Percentiles rank a stretch among this genome's conserved stretches.
Conservation (phyloP, 2,113 vertebrate genomes). For the Eublepharis macularius region DNA sequence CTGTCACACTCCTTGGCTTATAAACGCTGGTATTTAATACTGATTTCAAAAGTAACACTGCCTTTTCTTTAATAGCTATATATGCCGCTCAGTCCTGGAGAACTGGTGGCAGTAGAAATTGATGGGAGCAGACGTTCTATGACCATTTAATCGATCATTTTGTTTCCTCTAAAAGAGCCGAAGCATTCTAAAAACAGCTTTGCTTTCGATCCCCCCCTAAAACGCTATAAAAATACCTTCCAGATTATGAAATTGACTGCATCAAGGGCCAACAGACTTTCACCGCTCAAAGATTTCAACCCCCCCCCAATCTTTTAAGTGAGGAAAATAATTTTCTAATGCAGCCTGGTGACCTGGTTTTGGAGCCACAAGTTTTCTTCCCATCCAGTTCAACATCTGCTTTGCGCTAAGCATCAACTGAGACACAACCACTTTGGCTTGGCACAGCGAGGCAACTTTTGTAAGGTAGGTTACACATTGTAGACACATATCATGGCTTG, state of each 20-base stretch:
- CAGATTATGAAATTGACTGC: neutral
- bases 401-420: no score
- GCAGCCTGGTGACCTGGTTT: neutral
- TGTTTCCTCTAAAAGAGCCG: neutral
- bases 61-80: slow-evolving; percentile 35
- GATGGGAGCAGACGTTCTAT: neutral
- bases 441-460: neutral
- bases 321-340: neutral
- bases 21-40: slow-evolving; percentile 55
- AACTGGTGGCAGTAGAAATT: neutral
- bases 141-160: slow-evolving; percentile 2
- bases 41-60: slow-evolving; percentile 24
- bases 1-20: slow-evolving; percentile 56
- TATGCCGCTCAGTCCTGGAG: neutral
- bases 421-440: no score
- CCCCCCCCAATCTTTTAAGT: no score
- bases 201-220: neutral
- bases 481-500: no score
- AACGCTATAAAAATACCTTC: slow-evolving; percentile 15
- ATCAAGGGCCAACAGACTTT: neutral
- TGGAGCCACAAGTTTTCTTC: neutral
- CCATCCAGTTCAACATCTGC: neutral
- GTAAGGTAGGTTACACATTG: neutral
- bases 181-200: neutral
- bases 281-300: neutral